phyloP scores from a whole-genome alignment of 2,888 invertebrate genomes.

The Euzophera pinguis region DNA sequence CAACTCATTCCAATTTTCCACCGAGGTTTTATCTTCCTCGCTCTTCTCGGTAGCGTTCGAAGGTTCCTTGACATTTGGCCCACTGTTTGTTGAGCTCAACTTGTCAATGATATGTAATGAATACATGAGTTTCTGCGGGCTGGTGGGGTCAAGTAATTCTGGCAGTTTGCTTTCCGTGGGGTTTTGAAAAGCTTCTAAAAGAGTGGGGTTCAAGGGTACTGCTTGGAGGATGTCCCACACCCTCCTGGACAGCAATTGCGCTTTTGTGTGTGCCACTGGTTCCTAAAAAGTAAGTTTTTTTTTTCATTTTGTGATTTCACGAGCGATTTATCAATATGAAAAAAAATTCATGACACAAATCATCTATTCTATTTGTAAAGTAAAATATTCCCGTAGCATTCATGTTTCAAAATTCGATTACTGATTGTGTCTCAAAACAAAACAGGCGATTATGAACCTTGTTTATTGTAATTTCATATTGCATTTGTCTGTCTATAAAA shows the following conservation, averaged over 20 bases:
- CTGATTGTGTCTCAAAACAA: no score
- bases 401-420: no score
- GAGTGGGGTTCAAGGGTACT: conserved; percentile 92
- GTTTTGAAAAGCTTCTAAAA: conserved; percentile 91
- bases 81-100: conserved; percentile 55
- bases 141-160: conserved; percentile 90
- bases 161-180: conserved; percentile 83
- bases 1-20: conserved; percentile 84
- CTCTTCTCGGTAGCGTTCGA: conserved; percentile 45
- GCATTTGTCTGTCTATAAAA: no score
- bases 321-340: no score
- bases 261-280: conserved; percentile 89
- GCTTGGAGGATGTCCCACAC: conserved; percentile 97
- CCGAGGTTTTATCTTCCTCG: conserved; percentile 53
- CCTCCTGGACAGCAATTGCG: conserved; percentile 92
- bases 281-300: conserved; percentile 60
- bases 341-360: no score
- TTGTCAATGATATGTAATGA: conserved; percentile 91
- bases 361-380: no score
- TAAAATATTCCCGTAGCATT: no score
- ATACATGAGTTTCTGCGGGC: conserved; percentile 97
- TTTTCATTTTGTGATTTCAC: no score
- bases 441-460: no score
- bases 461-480: no score
- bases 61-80: conserved; percentile 50